Evolutionary conservation across 2,113 vertebrate genomes (phyloP), one percentile per base, ranked within the genome.

Genomic region (Hippolais icterina): DNA sequence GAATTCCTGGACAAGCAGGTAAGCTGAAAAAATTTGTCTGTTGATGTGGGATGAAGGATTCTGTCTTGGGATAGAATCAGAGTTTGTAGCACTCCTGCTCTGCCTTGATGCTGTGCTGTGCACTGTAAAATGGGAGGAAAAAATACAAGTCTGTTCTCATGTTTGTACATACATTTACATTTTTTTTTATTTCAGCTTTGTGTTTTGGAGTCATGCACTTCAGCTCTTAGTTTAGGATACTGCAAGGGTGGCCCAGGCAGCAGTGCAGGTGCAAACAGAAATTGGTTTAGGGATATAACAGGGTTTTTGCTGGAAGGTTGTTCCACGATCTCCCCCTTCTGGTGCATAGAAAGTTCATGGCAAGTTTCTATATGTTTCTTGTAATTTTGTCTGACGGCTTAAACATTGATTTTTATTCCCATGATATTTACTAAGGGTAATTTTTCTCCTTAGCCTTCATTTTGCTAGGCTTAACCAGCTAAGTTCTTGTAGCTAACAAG

Each of bases 1-100:
- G 99, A 99, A 97, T 99, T 99, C 97, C 96, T 99, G 83, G 99
- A 99, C 61, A 99, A 99, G 94, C 99, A 99, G 98, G 99, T 99
- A 96, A 96, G 92, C 22, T 81, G 53, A 65, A 69, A 61, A 80
- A 14, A 3, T 15, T 54, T 82, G 18, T 76, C 46, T 57, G 2
- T 78, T 75, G 35, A 24, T 65, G 27, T 56, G 37, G 44, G 18
- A 22, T 93, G 29, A 31, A 86, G 35, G 54, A 65, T 89, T 92
- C 50, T 89, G 33, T 28, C 52, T 85, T 4, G 5, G 63, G 42
- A 14, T 21, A 57, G 28, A 91, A 77, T 54, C 1, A 5, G 41
- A 52, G 29, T 94, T 89, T 52, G 25, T 61, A 89, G 65, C 41
- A 21, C 22, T 87, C 20, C 22, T 19, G 27, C 9, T 84, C n/a